A percentile compares a stretch with the other conserved stretches of the same genome.
phyloP scores from a whole-genome alignment of 2,113 vertebrate genomes.

The Antennarius striatus region DNA sequence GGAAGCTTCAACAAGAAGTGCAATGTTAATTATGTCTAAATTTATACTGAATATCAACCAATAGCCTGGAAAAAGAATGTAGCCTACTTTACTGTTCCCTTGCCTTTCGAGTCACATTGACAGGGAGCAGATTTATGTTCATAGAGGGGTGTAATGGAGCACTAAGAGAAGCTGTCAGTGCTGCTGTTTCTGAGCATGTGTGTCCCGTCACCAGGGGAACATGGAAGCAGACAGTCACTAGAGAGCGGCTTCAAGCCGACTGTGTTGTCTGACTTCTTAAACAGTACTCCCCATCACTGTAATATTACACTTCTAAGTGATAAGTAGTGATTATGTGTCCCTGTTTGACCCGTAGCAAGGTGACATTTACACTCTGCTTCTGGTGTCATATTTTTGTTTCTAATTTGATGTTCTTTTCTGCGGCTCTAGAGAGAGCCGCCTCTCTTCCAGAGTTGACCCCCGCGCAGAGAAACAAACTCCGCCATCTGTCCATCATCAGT shows the following conservation, averaged over 20 bases:
- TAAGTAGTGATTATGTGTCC: constrained; percentile 9
- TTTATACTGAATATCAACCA: constrained; percentile 57
- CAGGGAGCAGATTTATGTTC: constrained; percentile 55
- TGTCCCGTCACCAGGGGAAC: constrained; percentile 55
- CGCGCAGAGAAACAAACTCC: constrained; percentile 95
- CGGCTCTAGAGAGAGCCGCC: constrained; percentile 77
- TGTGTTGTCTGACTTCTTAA: constrained; percentile 50
- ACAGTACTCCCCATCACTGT: constrained; percentile 36
- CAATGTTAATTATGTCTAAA: constrained; percentile 58
- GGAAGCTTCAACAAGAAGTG: constrained; percentile 34
- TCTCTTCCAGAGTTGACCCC: constrained; percentile 92
- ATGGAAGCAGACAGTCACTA: constrained; percentile 38
- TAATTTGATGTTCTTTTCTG: constrained; percentile 15
- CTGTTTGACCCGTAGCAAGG: constrained; percentile 26
- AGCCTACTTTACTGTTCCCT: constrained; percentile 51
- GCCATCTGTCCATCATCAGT: constrained; percentile 94
- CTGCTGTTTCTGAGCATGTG: constrained; percentile 38
- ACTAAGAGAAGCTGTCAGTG: constrained; percentile 66
- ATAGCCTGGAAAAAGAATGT: constrained; percentile 56
- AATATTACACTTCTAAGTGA: constrained; percentile 35
- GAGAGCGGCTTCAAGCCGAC: constrained; percentile 31
- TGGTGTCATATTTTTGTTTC: constrained; percentile 1
- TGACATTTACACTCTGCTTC: constrained; percentile 11
- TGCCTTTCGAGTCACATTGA: constrained; percentile 34
- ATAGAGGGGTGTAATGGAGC: constrained; percentile 44